Evolutionary conservation across 64 coral and sea anemone genomes (phyloP), one percentile per base, ranked within the genome.

Genomic region (Platygyra sinensis): DNA sequence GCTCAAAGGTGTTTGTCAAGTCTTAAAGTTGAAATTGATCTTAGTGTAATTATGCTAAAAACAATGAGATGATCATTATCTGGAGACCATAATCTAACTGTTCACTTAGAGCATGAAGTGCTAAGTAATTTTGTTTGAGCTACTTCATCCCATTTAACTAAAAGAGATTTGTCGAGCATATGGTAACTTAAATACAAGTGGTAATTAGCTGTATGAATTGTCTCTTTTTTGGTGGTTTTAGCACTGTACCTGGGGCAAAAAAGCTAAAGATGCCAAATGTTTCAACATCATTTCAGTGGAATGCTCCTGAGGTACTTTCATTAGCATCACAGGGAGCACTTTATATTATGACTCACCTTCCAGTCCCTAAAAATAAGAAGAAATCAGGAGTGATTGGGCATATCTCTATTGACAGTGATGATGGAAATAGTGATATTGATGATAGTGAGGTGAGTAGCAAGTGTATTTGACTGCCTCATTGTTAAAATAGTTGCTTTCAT

Each of bases 251-350:
- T 74, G 72, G 72, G 72, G 72, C 72, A 74, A 30, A 74, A 74
- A 74, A 74, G 72, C 72, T 74, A 74, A 74, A 74, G 72, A 74
- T 74, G 72, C 72, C 72, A 39, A 74, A 74, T 74, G 31, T 74
- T 74, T 74, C 72, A 74, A 46, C 42, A 46, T 74, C 72, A 74
- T 74, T 74, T 74, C 72, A 74, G 72, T 74, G 72, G 72, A 74
- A 39, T 74, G 72, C 29, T 74, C 72, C 72, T 74, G 72, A 38
- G 30, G 72, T 74, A 74, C 72, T 74, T 74, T 38, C 72, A 32
- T 74, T 74, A 18, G 72, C 31, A 28, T 74, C 72, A 32, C 72
- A 74, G 72, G 72, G 72, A 74, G 72, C 72, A 74, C 72, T 74
- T 74, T 74, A 74, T 32, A 74, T 74, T 74, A 46, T 46, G 72